Evolutionary conservation across 37 sponge, comb jelly and placozoan genomes (phyloP).

Genomic region (Tethya wilhelma): DNA sequence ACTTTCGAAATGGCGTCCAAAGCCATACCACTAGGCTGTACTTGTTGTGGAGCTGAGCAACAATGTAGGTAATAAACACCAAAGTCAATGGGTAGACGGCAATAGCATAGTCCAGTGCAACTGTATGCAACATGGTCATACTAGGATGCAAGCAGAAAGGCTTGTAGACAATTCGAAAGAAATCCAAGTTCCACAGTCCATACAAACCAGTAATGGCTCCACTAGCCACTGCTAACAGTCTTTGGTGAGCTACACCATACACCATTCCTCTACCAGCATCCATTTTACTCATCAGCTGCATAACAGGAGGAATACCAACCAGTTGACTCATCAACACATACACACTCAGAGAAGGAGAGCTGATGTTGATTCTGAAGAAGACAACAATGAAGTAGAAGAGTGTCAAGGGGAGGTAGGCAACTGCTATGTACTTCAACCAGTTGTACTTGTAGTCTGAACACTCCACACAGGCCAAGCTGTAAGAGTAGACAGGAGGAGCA

Average conservation of each 20-base stretch:
- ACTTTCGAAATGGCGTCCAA: background rate
- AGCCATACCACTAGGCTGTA: background rate
- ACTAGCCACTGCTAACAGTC: too few relatives aligned
- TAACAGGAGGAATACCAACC: background rate
- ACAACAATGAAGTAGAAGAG: constrained; percentile 45
- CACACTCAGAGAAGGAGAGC: background rate
- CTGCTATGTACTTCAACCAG: constrained; percentile 18
- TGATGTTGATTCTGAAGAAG: constrained; percentile 29
- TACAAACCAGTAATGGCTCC: too few relatives aligned
- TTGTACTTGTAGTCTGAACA: background rate
- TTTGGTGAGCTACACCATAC: too few relatives aligned
- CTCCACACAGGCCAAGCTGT: constrained; percentile 18
- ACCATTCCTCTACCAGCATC: too few relatives aligned
- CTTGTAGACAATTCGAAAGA: constrained; percentile 3
- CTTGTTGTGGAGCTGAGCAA: constrained; percentile 4
- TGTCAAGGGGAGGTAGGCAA: too few relatives aligned
- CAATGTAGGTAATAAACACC: background rate
- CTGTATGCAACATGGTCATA: background rate
- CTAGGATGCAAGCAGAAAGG: constrained; percentile 23
- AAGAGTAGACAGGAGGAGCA: constrained; percentile 44
- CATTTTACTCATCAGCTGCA: too few relatives aligned
- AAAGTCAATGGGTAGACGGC: constrained; percentile 21
- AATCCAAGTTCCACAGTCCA: too few relatives aligned
- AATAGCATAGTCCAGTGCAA: background rate
- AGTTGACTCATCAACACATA: background rate